Percentiles rank a stretch among this genome's conserved stretches.
phyloP scores from a whole-genome alignment of 2,888 invertebrate species.

The Cryptus armator region DNA sequence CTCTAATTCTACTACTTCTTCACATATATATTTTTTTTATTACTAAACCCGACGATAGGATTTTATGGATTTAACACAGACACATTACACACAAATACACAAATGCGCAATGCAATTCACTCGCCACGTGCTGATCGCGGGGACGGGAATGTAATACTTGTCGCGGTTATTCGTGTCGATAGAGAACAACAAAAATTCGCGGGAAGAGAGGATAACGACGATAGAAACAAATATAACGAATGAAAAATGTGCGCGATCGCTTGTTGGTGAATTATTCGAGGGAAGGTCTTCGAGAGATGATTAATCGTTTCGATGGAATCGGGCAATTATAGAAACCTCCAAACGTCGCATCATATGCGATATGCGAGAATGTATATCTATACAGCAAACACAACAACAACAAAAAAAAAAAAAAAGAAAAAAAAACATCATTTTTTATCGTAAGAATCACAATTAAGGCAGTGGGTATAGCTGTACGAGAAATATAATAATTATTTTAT shows the following conservation, averaged over 20 bases:
- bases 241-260: not conserved
- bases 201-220: not conserved
- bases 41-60: conserved; percentile 45
- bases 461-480: conserved; percentile 82
- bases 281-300: conserved; percentile 9
- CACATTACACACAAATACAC: conserved; percentile 8
- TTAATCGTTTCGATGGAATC: conserved; percentile 35
- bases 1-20: conserved; percentile 43
- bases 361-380: conserved; percentile 30
- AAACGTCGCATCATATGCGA: conserved; percentile 48
- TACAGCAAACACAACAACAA: conserved; percentile 42
- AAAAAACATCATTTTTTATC: conserved; percentile 64
- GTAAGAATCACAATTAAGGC: conserved; percentile 81
- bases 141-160: conserved; percentile 7
- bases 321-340: conserved; percentile 33
- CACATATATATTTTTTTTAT: conserved; percentile 45
- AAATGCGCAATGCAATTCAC: conserved; percentile 26
- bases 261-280: not conserved
- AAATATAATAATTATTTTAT: conserved; percentile 75
- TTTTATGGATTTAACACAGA: conserved; percentile 41
- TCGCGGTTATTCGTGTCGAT: conserved; percentile 21
- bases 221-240: conserved; percentile 15
- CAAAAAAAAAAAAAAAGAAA: conserved; percentile 25
- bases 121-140: conserved; percentile 1
- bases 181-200: conserved; percentile 1